phyloP scores from a whole-genome alignment of 2,113 vertebrate genomes.

The Proterorhinus semilunaris region DNA sequence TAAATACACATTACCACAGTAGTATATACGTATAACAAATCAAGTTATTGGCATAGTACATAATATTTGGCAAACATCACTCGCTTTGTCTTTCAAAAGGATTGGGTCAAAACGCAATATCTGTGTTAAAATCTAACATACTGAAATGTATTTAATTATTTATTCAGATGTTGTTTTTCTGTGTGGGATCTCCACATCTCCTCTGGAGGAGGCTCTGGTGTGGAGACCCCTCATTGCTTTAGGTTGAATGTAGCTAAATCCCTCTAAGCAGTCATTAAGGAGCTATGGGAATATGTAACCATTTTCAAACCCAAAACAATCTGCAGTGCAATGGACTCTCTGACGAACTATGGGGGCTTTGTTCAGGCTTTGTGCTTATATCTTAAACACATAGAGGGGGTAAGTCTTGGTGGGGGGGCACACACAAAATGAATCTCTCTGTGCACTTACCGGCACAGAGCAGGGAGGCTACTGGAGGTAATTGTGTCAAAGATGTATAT shows the following conservation, averaged over 20 bases:
- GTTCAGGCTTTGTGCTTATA: conserved; percentile 50
- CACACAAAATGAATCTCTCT: conserved; percentile 24
- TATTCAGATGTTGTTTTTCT: no score
- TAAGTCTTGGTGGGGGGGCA: conserved; percentile 60
- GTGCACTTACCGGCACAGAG: not conserved
- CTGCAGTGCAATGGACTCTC: conserved; percentile 33
- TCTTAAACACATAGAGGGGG: conserved; percentile 45
- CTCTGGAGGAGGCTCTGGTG: no score
- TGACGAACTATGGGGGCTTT: conserved; percentile 62
- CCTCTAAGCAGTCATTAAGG: conserved; percentile 43
- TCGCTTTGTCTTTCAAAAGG: conserved; percentile 26
- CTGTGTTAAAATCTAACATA: conserved; percentile 30
- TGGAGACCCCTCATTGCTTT: no score
- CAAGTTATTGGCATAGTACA: not conserved
- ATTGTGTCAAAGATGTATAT: conserved; percentile 63
- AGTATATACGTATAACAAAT: not conserved
- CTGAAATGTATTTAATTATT: not conserved
- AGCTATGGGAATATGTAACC: conserved; percentile 50
- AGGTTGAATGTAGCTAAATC: conserved; percentile 6
- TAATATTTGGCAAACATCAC: not conserved
- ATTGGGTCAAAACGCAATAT: conserved; percentile 21
- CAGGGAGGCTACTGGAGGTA: conserved; percentile 61
- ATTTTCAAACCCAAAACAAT: conserved; percentile 45
- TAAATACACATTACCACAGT: not conserved
- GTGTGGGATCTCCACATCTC: no score